Evolutionary conservation across 2,797 vertebrate species (phyloP).

Genomic region (Coilia nasus): DNA sequence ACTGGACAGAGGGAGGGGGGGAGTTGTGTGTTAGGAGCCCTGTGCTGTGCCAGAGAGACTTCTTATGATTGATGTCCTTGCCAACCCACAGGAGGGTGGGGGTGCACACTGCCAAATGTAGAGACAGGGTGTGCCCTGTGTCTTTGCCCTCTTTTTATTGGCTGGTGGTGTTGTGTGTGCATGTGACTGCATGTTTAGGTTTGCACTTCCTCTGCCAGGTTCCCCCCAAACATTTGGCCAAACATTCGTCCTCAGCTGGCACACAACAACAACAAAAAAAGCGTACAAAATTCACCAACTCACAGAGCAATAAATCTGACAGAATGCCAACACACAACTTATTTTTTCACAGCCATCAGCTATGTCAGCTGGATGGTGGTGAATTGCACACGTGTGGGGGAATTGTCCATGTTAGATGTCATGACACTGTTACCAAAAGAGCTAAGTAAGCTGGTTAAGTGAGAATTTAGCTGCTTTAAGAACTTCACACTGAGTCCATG

Average conservation of each 20-base stretch:
- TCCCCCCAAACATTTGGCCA: conserved; percentile 51
- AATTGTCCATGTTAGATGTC: background rate
- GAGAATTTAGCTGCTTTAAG: background rate
- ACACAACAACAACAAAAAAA: conserved; percentile 55
- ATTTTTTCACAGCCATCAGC: conserved; percentile 36
- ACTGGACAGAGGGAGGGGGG: conserved; percentile 57
- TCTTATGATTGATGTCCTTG: conserved; percentile 45
- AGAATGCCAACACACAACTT: conserved; percentile 34
- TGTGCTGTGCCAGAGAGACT: conserved; percentile 58
- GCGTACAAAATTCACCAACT: conserved; percentile 58
- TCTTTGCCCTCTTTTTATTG: conserved; percentile 51
- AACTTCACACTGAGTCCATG: conserved; percentile 23
- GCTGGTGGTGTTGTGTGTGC: conserved; percentile 64
- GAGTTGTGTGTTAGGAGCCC: conserved; percentile 51
- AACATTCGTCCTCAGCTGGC: conserved; percentile 61
- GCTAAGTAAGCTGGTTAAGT: background rate
- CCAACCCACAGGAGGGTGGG: conserved; percentile 54
- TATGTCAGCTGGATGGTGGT: conserved; percentile 11
- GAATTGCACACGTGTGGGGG: conserved; percentile 45
- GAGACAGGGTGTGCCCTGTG: conserved; percentile 47
- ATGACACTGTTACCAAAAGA: background rate
- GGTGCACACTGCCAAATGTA: conserved; percentile 51
- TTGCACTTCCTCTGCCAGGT: conserved; percentile 54
- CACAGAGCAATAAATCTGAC: conserved; percentile 58
- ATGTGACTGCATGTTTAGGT: conserved; percentile 19